Percentiles rank a stretch among this genome's conserved stretches.
phyloP scores from a whole-genome alignment of 2,797 vertebrate species.

The Bradypodion ventrale region DNA sequence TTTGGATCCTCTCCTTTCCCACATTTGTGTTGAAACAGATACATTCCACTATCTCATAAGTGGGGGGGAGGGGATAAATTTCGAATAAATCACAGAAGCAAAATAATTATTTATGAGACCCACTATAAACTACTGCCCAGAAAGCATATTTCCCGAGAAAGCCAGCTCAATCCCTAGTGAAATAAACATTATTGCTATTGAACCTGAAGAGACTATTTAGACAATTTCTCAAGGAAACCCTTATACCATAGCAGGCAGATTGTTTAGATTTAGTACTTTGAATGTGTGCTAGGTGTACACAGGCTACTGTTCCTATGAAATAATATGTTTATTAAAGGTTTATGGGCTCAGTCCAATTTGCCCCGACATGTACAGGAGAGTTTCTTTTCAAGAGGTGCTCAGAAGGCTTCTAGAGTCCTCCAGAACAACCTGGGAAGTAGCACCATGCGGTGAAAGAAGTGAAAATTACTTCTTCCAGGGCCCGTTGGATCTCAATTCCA shows the following conservation, averaged over 20 bases:
- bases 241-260: background rate
- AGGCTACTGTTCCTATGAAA: background rate
- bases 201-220: no score
- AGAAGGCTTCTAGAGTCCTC: background rate
- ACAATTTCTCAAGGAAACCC: background rate
- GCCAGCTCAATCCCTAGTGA: background rate
- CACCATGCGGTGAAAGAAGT: background rate
- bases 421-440: background rate
- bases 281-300: background rate
- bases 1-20: background rate
- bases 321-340: background rate
- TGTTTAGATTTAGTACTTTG: background rate
- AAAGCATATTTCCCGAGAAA: background rate
- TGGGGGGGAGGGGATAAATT: background rate
- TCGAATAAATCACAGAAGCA: conserved; percentile 9
- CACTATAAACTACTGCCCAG: background rate
- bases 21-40: background rate
- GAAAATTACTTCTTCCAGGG: background rate
- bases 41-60: conserved; percentile 11
- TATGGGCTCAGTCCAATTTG: background rate
- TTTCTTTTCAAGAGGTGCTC: background rate
- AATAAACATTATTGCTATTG: background rate
- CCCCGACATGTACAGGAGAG: background rate
- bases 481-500: background rate
- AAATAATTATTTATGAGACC: background rate